A percentile compares a stretch with the other conserved stretches of the same genome.
Evolutionary conservation across 2,113 vertebrate genomes (phyloP).

Genomic region (Hippolais icterina): DNA sequence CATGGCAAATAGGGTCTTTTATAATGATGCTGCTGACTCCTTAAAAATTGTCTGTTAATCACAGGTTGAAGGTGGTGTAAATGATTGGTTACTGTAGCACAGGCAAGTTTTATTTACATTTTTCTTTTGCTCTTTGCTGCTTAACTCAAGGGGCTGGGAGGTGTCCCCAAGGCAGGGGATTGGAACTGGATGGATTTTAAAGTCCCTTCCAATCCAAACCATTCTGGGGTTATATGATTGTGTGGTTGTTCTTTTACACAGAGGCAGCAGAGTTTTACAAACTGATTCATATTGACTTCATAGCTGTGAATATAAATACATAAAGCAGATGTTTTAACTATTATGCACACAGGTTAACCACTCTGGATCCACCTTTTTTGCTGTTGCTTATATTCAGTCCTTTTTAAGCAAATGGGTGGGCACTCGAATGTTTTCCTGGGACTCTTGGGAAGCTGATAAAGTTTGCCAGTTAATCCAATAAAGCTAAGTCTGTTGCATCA

Average conservation of each 20-base stretch:
- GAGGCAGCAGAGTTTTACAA: not conserved
- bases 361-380: not conserved
- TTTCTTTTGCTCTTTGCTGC: not conserved
- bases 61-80: not conserved
- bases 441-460: slow-evolving; percentile 34
- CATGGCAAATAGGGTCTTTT: not conserved
- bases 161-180: not conserved
- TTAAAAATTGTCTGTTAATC: not conserved
- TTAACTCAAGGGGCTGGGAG: not conserved
- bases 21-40: not conserved
- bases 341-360: not conserved
- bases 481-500: slow-evolving; percentile 18
- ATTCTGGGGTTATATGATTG: not conserved
- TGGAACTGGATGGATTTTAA: not conserved
- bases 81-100: not conserved
- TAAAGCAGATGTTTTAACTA: not conserved
- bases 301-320: not conserved
- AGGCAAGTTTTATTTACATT: not conserved
- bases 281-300: not conserved
- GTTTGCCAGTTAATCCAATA: slow-evolving; percentile 48
- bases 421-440: not conserved
- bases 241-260: not conserved
- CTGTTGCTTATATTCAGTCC: not conserved
- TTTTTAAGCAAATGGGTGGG: not conserved
- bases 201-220: not conserved